phyloP scores from a whole-genome alignment of 2,888 invertebrate species.

The Coleophora flavipennella region DNA sequence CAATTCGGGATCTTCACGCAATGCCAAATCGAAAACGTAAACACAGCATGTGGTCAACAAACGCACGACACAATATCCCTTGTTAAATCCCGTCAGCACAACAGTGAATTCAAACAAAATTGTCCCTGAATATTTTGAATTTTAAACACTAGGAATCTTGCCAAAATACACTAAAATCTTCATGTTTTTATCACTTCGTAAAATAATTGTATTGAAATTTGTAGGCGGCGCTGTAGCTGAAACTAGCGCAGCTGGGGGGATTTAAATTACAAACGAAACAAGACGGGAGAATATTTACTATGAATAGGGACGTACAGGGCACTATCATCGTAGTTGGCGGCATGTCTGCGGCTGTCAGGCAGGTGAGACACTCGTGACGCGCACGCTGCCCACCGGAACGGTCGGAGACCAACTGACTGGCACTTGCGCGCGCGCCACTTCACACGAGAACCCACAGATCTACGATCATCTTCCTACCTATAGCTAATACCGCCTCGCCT shows the following conservation, averaged over 20 bases:
- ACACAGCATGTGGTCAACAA: constrained; percentile 54
- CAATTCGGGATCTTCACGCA: constrained; percentile 56
- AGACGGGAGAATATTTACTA: constrained; percentile 21
- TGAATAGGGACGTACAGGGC: constrained; percentile 55
- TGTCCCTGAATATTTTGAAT: constrained; percentile 30
- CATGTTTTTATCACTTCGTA: constrained; percentile 29
- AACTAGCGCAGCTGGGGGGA: no score
- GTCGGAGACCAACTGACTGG: constrained; percentile 63
- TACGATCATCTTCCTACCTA: neutral
- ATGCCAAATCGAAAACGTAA: constrained; percentile 63
- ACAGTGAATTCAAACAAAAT: constrained; percentile 25
- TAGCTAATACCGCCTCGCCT: constrained; percentile 67
- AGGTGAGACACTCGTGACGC: constrained; percentile 34
- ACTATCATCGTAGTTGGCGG: constrained; percentile 69
- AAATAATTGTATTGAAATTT: constrained; percentile 11
- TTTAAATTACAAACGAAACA: no score
- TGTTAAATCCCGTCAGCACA: neutral
- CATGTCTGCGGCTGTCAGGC: constrained; percentile 43
- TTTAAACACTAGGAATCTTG: constrained; percentile 31
- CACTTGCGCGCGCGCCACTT: constrained; percentile 32
- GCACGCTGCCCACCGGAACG: constrained; percentile 61
- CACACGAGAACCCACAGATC: constrained; percentile 38
- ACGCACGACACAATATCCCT: constrained; percentile 38
- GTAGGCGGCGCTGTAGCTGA: no score
- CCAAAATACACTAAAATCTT: constrained; percentile 29